A percentile compares a stretch with the other conserved stretches of the same genome.
Conservation (phyloP, 2,888 invertebrate species). For the Nomada flava region DNA sequence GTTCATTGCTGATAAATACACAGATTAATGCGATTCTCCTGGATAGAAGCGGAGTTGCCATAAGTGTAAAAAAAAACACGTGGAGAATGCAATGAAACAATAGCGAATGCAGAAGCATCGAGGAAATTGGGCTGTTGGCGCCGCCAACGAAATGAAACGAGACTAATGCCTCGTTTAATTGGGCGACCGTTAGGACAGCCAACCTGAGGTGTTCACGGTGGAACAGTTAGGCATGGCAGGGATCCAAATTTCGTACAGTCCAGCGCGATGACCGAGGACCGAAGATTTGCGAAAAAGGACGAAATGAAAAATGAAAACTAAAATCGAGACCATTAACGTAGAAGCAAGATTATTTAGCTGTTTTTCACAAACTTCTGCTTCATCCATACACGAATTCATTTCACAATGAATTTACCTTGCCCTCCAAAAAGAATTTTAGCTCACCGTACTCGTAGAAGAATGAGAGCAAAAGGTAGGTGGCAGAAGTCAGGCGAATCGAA, state of each 20-base stretch:
- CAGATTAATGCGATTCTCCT: neutral
- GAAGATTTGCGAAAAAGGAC: constrained; percentile 9
- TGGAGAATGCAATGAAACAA: constrained; percentile 26
- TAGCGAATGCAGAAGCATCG: constrained; percentile 30
- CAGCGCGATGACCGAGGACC: constrained; percentile 24
- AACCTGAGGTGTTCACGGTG: constrained; percentile 40
- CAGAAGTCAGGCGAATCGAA: constrained; percentile 21
- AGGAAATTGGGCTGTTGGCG: constrained; percentile 47
- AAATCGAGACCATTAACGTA: neutral
- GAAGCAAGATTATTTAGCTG: neutral
- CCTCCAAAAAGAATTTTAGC: neutral
- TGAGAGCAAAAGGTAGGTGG: constrained; percentile 6
- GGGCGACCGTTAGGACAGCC: constrained; percentile 53
- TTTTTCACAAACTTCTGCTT: constrained; percentile 17
- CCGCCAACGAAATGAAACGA: constrained; percentile 56
- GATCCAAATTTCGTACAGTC: constrained; percentile 61
- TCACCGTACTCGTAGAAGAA: constrained; percentile 24
- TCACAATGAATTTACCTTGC: neutral
- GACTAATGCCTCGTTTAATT: constrained; percentile 63
- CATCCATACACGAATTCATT: constrained; percentile 20
- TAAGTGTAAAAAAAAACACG: too few relatives aligned
- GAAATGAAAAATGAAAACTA: neutral
- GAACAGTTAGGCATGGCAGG: constrained; percentile 64
- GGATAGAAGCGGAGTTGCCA: too few relatives aligned
- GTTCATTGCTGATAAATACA: too few relatives aligned